Percentiles rank a stretch among this genome's conserved stretches.
These are phyloP conservation scores for Anthophora plumipes DNA, from an alignment of 2,888 invertebrate species.

Conservation along the genomic window DNA sequence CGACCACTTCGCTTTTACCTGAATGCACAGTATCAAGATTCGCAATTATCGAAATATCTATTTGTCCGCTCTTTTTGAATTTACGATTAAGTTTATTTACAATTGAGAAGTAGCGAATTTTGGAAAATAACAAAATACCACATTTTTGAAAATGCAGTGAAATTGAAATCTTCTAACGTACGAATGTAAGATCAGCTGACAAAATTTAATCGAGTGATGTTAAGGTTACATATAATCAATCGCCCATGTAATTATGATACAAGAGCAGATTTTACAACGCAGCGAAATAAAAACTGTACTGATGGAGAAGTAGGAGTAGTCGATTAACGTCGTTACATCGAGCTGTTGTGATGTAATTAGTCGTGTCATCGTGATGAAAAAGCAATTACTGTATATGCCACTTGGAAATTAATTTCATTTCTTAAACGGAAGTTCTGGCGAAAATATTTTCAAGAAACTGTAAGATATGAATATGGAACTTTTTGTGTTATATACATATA, in stretches of 20 bases:
- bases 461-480: no score
- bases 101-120: neutral
- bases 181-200: neutral
- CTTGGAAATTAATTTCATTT: constrained; percentile 37
- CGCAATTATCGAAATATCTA: neutral
- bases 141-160: no score
- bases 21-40: no score
- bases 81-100: neutral
- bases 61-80: neutral
- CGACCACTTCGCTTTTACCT: neutral
- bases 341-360: constrained; percentile 54
- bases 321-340: constrained; percentile 35
- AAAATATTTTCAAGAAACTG: neutral
- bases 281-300: constrained; percentile 49
- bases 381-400: constrained; percentile 40
- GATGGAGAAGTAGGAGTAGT: constrained; percentile 27
- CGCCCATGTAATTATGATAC: constrained; percentile 36
- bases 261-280: constrained; percentile 29
- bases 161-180: neutral
- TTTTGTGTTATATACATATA: no score
- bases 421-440: neutral
- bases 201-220: constrained; percentile 23
- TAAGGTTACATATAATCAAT: constrained; percentile 32
- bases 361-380: constrained; percentile 11
- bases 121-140: no score